Evolutionary conservation across 2,888 invertebrate species (phyloP).

Genomic region (Rotaria sp.): DNA sequence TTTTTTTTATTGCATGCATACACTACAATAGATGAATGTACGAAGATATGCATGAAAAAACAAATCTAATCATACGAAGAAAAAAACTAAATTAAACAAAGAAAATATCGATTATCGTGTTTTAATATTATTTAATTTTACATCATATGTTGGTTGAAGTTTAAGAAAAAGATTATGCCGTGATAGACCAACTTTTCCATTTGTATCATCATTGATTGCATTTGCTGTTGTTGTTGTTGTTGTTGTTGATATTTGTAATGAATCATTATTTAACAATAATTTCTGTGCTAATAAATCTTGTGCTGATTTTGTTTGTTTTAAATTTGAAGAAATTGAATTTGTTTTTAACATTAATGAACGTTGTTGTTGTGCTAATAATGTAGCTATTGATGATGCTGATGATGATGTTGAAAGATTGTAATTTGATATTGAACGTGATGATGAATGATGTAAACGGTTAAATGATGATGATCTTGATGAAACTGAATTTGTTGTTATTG

Average conservation of each 20-base stretch:
- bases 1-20: background rate
- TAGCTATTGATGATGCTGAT: background rate
- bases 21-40: background rate
- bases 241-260: background rate
- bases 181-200: background rate
- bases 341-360: conserved; percentile 10
- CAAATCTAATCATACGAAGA: background rate
- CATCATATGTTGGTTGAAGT: conserved; percentile 5
- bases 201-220: background rate
- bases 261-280: no score
- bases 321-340: background rate
- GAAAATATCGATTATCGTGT: background rate
- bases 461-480: background rate
- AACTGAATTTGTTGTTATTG: background rate
- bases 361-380: background rate
- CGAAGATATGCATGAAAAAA: background rate
- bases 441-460: background rate
- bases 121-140: background rate
- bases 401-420: background rate
- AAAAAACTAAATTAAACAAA: background rate
- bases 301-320: background rate
- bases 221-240: no score
- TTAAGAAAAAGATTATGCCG: background rate
- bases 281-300: no score
- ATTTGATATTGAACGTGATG: background rate